Evolutionary conservation across 2,797 vertebrate genomes (phyloP).

Genomic region (Urocyon cinereoargenteus): DNA sequence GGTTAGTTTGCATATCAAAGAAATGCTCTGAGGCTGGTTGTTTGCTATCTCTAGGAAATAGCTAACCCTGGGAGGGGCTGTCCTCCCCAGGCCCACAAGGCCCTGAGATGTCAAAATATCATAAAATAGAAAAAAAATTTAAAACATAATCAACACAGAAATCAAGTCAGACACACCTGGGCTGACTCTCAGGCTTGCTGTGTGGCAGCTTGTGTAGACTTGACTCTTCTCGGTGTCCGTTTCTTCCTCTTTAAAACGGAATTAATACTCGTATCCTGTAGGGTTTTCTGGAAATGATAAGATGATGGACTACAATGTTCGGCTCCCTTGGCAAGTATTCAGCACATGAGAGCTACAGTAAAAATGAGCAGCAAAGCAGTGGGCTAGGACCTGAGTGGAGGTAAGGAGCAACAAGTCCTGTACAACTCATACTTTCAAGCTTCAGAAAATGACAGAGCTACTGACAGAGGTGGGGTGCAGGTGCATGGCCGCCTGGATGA

Average conservation of each 20-base stretch:
- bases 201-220: background rate
- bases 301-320: background rate
- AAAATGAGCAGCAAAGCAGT: background rate
- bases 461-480: background rate
- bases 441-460: background rate
- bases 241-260: background rate
- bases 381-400: background rate
- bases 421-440: background rate
- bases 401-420: background rate
- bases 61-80: background rate
- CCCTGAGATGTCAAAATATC: background rate
- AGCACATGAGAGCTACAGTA: background rate
- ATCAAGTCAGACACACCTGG: background rate
- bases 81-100: background rate
- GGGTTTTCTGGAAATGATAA: background rate
- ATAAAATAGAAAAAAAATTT: background rate
- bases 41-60: background rate
- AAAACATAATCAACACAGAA: background rate
- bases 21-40: background rate
- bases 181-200: background rate
- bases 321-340: background rate
- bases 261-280: too few relatives aligned
- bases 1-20: background rate
- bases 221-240: background rate
- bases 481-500: background rate